A percentile compares a stretch with the other conserved stretches of the same genome.
phyloP scores from a whole-genome alignment of 2,888 invertebrate species.

The Malacosoma neustria region DNA sequence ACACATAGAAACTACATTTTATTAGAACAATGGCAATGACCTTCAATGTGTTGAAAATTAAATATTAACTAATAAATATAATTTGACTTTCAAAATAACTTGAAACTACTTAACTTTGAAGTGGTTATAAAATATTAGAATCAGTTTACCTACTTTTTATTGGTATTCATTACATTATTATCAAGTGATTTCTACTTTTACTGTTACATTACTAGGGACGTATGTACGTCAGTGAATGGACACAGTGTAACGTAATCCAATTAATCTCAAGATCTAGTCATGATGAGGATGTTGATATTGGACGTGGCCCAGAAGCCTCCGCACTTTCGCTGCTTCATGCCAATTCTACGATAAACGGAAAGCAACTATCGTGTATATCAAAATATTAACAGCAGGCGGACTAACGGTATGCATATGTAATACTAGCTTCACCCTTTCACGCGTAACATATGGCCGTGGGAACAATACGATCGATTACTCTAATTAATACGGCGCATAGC shows the following conservation, averaged over 20 bases:
- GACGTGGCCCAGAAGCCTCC: not conserved
- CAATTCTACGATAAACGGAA: slow-evolving; percentile 23
- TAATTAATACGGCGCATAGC: slow-evolving; percentile 30
- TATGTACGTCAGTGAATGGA: not conserved
- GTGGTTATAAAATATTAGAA: too few relatives aligned
- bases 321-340: slow-evolving; percentile 6
- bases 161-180: too few relatives aligned
- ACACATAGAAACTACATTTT: too few relatives aligned
- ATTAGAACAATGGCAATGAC: too few relatives aligned
- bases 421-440: slow-evolving; percentile 47
- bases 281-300: not conserved
- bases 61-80: too few relatives aligned
- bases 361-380: slow-evolving; percentile 22
- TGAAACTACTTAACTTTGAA: too few relatives aligned
- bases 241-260: not conserved
- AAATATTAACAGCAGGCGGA: slow-evolving; percentile 23
- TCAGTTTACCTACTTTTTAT: too few relatives aligned
- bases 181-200: not conserved
- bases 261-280: not conserved
- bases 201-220: not conserved
- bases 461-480: slow-evolving; percentile 40
- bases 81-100: too few relatives aligned
- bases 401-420: slow-evolving; percentile 47
- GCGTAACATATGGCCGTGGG: slow-evolving; percentile 61
- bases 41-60: too few relatives aligned